A percentile compares a stretch with the other conserved stretches of the same genome.
Evolutionary conservation across 2,113 vertebrate genomes (phyloP).

Genomic region (Zapornia atra): DNA sequence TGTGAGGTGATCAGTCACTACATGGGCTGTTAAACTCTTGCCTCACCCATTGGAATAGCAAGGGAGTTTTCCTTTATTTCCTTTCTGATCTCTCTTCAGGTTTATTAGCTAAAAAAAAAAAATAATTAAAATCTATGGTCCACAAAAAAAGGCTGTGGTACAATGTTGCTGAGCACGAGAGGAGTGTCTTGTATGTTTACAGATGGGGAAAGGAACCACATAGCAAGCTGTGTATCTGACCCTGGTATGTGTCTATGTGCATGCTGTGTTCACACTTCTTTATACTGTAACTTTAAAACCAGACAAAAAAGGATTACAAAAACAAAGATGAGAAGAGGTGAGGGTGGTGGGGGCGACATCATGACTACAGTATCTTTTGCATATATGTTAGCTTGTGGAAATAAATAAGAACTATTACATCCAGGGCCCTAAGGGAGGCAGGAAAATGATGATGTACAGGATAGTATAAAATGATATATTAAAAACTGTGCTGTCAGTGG

Average conservation of each 20-base stretch:
- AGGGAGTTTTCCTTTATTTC: not conserved
- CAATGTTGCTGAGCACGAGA: not conserved
- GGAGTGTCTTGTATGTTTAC: not conserved
- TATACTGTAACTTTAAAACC: constrained; percentile 14
- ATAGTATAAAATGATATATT: constrained; percentile 58
- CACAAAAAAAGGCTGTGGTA: not conserved
- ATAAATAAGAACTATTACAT: constrained; percentile 67
- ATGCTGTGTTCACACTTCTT: not conserved
- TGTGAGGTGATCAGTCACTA: not conserved
- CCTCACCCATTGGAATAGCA: not conserved
- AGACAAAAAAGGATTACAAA: constrained; percentile 14
- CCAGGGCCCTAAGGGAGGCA: constrained; percentile 48
- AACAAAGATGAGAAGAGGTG: constrained; percentile 4
- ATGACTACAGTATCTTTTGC: constrained; percentile 40
- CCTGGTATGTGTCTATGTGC: not conserved
- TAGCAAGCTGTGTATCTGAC: constrained; percentile 7
- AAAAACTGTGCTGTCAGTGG: constrained; percentile 44
- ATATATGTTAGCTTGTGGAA: constrained; percentile 55
- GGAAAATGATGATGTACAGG: constrained; percentile 49
- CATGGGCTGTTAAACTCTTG: not conserved
- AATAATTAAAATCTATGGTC: not conserved
- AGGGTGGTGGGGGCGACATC: not conserved
- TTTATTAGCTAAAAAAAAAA: not conserved
- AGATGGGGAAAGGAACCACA: not conserved
- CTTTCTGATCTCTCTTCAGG: constrained; percentile 2